These are phyloP conservation scores for Crax fasciolata DNA, from an alignment of 2,797 vertebrate species.

Conservation along the genomic window DNA sequence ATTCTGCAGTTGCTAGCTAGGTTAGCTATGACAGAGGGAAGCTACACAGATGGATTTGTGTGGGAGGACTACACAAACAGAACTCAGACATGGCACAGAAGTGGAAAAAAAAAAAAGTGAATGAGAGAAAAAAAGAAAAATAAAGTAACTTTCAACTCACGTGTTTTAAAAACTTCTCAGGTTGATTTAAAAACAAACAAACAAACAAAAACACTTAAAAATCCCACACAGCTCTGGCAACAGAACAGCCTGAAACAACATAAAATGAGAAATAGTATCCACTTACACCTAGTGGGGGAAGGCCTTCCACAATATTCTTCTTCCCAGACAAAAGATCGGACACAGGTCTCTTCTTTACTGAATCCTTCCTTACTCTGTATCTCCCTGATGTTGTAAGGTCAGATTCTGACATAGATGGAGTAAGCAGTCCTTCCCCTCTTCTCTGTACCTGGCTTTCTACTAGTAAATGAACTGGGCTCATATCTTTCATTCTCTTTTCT, in stretches of 20 bases:
- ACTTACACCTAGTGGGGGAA: conserved; percentile 93
- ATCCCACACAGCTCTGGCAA: neutral
- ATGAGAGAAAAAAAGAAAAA: neutral
- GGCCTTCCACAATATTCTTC: conserved; percentile 91
- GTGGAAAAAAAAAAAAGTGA: neutral
- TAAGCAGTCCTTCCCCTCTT: conserved; percentile 85
- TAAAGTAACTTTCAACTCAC: neutral
- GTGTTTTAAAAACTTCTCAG: neutral
- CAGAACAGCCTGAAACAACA: neutral
- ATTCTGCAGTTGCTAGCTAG: neutral
- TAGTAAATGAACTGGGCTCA: conserved; percentile 70
- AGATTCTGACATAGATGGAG: conserved; percentile 93
- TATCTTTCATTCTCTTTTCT: conserved; percentile 80
- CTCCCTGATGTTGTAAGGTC: conserved; percentile 90
- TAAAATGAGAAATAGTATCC: neutral
- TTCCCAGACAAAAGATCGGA: conserved; percentile 91
- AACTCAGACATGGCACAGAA: neutral
- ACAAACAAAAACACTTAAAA: neutral
- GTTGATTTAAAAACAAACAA: neutral
- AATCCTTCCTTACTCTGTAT: conserved; percentile 88
- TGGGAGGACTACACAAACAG: neutral
- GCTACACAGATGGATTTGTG: neutral
- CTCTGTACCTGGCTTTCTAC: conserved; percentile 77
- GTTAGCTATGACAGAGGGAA: neutral
- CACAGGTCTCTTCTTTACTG: conserved; percentile 91